phyloP scores from a whole-genome alignment of 2,113 vertebrate species.

The Sapajus apella region DNA sequence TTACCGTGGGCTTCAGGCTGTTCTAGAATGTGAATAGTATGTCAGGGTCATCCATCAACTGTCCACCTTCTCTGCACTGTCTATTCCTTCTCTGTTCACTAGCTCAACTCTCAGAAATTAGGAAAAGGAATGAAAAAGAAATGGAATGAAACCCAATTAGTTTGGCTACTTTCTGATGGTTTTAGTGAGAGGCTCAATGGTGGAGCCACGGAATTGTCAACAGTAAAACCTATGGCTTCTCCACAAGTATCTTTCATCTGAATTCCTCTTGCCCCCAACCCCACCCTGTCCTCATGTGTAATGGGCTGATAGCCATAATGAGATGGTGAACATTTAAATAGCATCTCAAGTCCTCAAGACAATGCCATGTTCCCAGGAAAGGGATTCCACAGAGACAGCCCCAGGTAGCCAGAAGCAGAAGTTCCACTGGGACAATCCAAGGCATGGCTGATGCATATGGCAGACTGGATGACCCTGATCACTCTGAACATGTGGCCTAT shows the following conservation, averaged over 20 bases:
- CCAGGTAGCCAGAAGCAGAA: not conserved
- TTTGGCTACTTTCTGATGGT: not conserved
- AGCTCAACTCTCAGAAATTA: not conserved
- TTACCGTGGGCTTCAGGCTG: not conserved
- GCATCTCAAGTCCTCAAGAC: not conserved
- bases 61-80: not conserved
- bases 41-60: not conserved
- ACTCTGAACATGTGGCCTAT: not conserved
- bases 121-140: not conserved
- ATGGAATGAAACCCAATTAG: not conserved
- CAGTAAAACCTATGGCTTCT: not conserved
- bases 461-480: not conserved
- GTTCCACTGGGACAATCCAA: not conserved
- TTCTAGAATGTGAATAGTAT: not conserved
- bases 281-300: not conserved
- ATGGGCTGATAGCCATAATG: not conserved
- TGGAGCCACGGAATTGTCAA: not conserved
- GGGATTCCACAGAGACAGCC: not conserved
- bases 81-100: not conserved
- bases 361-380: not conserved
- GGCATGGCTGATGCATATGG: not conserved
- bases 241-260: not conserved
- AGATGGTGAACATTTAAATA: not conserved
- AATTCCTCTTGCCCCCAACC: not conserved
- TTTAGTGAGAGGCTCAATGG: not conserved